A percentile compares a stretch with the other conserved stretches of the same genome.
phyloP scores from a whole-genome alignment of 2,797 vertebrate genomes.

The Pseudocheirus occidentalis region DNA sequence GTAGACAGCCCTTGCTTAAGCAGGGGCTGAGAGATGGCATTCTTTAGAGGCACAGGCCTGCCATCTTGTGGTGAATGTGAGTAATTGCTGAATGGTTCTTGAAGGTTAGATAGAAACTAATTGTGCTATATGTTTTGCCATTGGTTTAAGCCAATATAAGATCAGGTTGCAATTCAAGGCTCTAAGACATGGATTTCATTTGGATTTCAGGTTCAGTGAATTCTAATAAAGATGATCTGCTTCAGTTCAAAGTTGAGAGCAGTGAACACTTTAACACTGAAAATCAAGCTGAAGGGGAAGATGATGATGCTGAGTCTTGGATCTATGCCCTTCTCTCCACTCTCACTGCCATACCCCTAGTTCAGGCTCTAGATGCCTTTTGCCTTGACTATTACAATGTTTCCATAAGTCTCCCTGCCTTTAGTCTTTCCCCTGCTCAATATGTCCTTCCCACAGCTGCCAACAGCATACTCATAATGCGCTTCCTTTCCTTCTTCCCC shows the following conservation, averaged over 20 bases:
- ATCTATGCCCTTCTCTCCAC: not conserved
- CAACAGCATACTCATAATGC: not conserved
- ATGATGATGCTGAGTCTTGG: not conserved
- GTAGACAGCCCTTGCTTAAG: not conserved
- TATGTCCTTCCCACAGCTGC: not conserved
- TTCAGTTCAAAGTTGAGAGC: not conserved
- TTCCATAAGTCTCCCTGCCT: not conserved
- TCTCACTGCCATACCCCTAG: not conserved
- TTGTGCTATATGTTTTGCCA: not conserved
- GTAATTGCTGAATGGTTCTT: not conserved
- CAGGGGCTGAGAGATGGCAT: not conserved
- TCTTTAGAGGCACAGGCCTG: not conserved
- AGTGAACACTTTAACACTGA: not conserved
- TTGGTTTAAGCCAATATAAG: not conserved
- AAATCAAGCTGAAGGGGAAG: not conserved
- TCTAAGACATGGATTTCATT: not conserved
- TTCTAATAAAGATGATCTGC: not conserved
- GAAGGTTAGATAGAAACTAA: not conserved
- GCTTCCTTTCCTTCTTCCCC: not conserved
- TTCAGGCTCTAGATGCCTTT: too few species aligned
- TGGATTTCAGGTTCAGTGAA: not conserved
- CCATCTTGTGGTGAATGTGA: not conserved
- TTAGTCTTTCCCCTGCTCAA: not conserved
- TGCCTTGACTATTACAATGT: not conserved
- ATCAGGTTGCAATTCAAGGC: not conserved